Evolutionary conservation across 1,140 invertebrate species (phyloP).

Genomic region (Cydia fagiglandana): DNA sequence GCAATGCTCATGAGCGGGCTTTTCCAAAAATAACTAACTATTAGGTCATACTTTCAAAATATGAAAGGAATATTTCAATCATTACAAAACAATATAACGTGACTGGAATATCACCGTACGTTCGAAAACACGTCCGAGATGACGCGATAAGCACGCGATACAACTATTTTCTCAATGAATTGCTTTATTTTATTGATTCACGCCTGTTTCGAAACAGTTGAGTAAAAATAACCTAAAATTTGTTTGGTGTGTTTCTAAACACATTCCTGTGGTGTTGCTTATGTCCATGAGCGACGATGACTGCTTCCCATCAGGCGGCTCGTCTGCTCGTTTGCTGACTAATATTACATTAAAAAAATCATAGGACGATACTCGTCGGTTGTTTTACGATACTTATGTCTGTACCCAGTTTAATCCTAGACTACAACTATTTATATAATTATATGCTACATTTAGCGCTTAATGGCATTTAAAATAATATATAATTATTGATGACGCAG

Average conservation of each 20-base stretch:
- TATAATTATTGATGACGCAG: neutral
- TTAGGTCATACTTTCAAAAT: neutral
- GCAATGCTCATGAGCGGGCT: too few relatives aligned
- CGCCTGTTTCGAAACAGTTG: neutral
- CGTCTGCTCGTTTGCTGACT: too few relatives aligned
- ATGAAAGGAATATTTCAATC: constrained; percentile 30
- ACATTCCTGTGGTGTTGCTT: too few relatives aligned
- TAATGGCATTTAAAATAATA: neutral
- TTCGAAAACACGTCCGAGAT: constrained; percentile 38
- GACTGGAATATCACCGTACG: constrained; percentile 43
- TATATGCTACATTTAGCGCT: neutral
- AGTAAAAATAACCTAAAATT: constrained; percentile 16
- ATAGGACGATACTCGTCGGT: too few relatives aligned
- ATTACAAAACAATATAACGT: constrained; percentile 45
- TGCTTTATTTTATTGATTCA: constrained; percentile 33
- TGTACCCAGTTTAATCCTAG: too few relatives aligned
- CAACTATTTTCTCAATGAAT: constrained; percentile 55
- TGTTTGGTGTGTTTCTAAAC: neutral
- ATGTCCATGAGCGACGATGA: too few relatives aligned
- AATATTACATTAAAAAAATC: too few relatives aligned
- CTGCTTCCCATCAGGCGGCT: too few relatives aligned
- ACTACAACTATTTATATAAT: too few relatives aligned
- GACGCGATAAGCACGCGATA: constrained; percentile 56
- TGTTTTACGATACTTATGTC: too few relatives aligned
- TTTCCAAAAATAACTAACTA: too few relatives aligned